Conservation (phyloP, 1,140 invertebrate genomes). For the Spodoptera litura region DNA sequence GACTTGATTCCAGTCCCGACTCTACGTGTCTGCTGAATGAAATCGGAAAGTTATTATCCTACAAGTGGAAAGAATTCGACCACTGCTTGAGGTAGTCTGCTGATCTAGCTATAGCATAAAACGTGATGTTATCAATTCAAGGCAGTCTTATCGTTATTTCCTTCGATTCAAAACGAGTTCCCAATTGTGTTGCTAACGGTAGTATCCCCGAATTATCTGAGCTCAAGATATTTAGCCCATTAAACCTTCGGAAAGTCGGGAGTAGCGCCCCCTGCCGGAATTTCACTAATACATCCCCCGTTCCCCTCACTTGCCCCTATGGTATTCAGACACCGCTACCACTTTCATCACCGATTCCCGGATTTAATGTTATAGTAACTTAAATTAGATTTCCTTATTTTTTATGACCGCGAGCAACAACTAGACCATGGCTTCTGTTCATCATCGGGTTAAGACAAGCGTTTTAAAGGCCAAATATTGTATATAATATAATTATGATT, state of each 20-base stretch:
- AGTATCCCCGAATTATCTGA: constrained; percentile 67
- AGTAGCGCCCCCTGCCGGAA: constrained; percentile 47
- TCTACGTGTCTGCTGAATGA: no score
- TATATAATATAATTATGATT: no score
- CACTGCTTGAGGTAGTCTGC: no score
- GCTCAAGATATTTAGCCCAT: constrained; percentile 80
- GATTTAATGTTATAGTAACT: constrained; percentile 45
- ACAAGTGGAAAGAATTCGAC: no score
- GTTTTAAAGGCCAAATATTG: no score
- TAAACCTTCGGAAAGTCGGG: constrained; percentile 74
- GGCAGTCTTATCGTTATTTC: no score
- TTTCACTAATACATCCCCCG: constrained; percentile 60
- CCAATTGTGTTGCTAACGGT: constrained; percentile 52
- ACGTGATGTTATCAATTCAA: no score
- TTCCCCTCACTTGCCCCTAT: constrained; percentile 5
- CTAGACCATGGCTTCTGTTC: no score
- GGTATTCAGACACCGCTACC: constrained; percentile 36
- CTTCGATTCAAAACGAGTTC: constrained; percentile 1
- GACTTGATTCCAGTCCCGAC: no score
- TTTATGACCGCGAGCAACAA: background rate
- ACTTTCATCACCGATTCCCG: constrained; percentile 22
- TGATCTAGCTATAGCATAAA: no score
- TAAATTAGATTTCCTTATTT: constrained; percentile 23
- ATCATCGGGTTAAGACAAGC: no score
- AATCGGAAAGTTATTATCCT: no score